These are phyloP conservation scores for Linnaemya tessellans DNA, from an alignment of 2,888 invertebrate species.

Conservation along the genomic window DNA sequence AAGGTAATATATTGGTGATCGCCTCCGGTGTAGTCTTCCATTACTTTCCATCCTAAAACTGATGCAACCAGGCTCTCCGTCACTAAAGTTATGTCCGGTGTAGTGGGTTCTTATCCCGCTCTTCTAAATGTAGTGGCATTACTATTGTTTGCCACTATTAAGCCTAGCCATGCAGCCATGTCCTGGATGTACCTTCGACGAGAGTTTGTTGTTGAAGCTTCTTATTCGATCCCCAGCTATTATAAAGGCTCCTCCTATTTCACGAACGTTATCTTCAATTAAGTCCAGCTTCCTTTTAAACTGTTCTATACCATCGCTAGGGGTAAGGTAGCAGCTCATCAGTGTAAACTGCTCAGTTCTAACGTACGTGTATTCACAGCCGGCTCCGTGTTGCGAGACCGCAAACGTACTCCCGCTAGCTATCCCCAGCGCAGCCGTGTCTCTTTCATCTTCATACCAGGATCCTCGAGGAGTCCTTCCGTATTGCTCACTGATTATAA, in stretches of 20 bases:
- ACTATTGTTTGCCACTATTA: too few species aligned
- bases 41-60: too few species aligned
- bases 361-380: neutral
- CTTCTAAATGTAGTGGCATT: slow-evolving; percentile 39
- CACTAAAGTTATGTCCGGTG: slow-evolving; percentile 46
- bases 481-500: slow-evolving; percentile 23
- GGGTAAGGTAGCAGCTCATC: slow-evolving; percentile 7
- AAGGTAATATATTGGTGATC: too few species aligned
- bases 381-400: neutral
- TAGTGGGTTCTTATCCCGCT: slow-evolving; percentile 44
- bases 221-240: slow-evolving; percentile 1
- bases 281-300: slow-evolving; percentile 6
- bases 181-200: too few species aligned
- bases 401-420: too few species aligned
- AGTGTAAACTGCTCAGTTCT: neutral
- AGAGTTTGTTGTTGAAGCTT: slow-evolving; percentile 32
- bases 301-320: neutral
- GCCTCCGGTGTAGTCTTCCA: too few species aligned
- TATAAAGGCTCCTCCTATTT: slow-evolving; percentile 3
- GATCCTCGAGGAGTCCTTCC: neutral
- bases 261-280: neutral
- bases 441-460: neutral
- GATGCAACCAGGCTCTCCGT: neutral
- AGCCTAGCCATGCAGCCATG: slow-evolving; percentile 44
- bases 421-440: slow-evolving; percentile 6